A percentile compares a stretch with the other conserved stretches of the same genome.
phyloP scores from a whole-genome alignment of 2,888 invertebrate genomes.

The Drosophila anomalata region DNA sequence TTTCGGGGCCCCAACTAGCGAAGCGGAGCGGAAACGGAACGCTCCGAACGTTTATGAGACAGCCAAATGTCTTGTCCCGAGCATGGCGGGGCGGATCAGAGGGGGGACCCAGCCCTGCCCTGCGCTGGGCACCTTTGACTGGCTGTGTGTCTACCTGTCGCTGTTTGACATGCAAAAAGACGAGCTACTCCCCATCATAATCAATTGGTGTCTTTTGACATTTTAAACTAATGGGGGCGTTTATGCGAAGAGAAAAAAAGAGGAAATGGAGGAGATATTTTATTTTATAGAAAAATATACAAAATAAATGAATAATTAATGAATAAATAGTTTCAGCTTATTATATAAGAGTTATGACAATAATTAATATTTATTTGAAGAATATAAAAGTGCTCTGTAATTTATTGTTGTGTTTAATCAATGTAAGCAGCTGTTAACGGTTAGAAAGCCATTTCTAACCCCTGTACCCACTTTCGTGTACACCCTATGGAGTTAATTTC shows the following conservation, averaged over 20 bases:
- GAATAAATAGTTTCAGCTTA: too few relatives aligned
- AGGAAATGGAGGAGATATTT: not conserved
- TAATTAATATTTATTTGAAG: not conserved
- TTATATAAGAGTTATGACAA: not conserved
- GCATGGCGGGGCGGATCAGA: not conserved
- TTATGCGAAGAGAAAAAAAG: slow-evolving; percentile 7
- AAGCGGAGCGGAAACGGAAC: slow-evolving; percentile 50
- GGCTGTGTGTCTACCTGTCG: slow-evolving; percentile 69
- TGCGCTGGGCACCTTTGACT: slow-evolving; percentile 18
- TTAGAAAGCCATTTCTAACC: not conserved
- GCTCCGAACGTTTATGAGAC: slow-evolving; percentile 72
- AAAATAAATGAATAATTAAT: not conserved
- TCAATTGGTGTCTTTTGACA: slow-evolving; percentile 80
- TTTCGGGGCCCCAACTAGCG: slow-evolving; percentile 51
- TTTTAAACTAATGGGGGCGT: slow-evolving; percentile 63
- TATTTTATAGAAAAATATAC: not conserved
- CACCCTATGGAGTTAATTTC: not conserved
- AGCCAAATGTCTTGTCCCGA: slow-evolving; percentile 63
- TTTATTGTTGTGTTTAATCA: not conserved
- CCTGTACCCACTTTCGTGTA: not conserved
- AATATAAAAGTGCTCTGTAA: not conserved
- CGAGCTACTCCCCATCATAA: slow-evolving; percentile 66
- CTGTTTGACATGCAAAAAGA: slow-evolving; percentile 72
- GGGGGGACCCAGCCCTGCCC: slow-evolving; percentile 8
- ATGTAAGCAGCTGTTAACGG: not conserved